These are phyloP conservation scores for Centropus unirufus DNA, from an alignment of 2,113 vertebrate genomes.

Conservation along the genomic window DNA sequence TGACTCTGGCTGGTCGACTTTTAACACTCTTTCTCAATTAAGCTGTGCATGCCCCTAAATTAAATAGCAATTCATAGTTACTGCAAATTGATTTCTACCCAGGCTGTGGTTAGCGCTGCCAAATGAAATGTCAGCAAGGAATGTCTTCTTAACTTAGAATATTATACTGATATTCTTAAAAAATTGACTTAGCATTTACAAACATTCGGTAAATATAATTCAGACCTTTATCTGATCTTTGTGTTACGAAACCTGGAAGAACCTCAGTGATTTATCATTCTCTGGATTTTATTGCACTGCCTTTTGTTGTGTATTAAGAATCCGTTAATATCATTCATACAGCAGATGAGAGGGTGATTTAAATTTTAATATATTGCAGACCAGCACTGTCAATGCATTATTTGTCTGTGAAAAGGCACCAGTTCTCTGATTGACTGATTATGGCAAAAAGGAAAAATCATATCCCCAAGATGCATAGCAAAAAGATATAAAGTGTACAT, in stretches of 20 bases:
- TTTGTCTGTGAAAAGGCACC: conserved; percentile 63
- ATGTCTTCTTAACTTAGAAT: conserved; percentile 37
- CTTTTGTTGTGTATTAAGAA: conserved; percentile 72
- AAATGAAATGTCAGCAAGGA: conserved; percentile 34
- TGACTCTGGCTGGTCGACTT: neutral
- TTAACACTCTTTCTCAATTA: conserved; percentile 32
- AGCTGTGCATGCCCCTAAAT: conserved; percentile 12
- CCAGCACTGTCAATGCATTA: conserved; percentile 48
- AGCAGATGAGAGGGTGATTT: conserved; percentile 72
- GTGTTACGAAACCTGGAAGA: conserved; percentile 56
- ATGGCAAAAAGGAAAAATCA: conserved; percentile 36
- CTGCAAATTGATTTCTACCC: conserved; percentile 53
- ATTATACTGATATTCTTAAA: conserved; percentile 36
- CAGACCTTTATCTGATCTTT: conserved; percentile 31
- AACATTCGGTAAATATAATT: conserved; percentile 56
- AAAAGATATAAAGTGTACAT: conserved; percentile 21
- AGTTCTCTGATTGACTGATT: conserved; percentile 57
- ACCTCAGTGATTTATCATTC: conserved; percentile 49
- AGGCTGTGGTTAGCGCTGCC: conserved; percentile 46
- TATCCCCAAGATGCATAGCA: conserved; percentile 4
- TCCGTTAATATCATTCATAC: conserved; percentile 70
- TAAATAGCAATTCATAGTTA: conserved; percentile 34
- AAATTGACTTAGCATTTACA: conserved; percentile 13
- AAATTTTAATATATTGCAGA: conserved; percentile 77
- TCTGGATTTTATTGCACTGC: conserved; percentile 62